These are phyloP conservation scores for Chloropsis hardwickii DNA, from an alignment of 2,113 vertebrate species.

Conservation along the genomic window DNA sequence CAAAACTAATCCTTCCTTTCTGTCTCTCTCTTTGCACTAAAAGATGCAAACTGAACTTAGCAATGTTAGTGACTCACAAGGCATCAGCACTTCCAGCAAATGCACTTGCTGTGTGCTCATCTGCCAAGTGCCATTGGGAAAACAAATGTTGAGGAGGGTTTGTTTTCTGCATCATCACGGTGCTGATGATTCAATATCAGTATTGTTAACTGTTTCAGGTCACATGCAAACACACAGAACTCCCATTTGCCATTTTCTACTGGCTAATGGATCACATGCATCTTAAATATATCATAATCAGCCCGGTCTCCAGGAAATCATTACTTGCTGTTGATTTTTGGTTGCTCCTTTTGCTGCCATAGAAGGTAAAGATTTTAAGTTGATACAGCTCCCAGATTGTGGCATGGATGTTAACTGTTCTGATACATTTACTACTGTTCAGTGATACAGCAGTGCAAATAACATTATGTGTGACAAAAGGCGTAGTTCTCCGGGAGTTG, in stretches of 20 bases:
- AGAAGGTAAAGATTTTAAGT: neutral
- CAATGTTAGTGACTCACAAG: neutral
- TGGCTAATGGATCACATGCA: neutral
- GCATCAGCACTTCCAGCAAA: neutral
- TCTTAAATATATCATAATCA: neutral
- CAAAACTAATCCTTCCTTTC: neutral
- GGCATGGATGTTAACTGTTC: neutral
- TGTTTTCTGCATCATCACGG: neutral
- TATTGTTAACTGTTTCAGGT: neutral
- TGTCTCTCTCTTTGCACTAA: neutral
- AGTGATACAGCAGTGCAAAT: neutral
- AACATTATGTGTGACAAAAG: neutral
- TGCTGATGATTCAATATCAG: neutral
- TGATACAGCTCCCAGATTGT: neutral
- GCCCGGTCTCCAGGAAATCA: neutral
- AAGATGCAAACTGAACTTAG: neutral
- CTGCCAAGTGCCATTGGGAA: neutral
- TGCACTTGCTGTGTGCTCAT: neutral
- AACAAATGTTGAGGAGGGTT: neutral
- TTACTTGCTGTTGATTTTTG: neutral
- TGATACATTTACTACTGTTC: neutral
- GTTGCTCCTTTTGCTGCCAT: neutral
- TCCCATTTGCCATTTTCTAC: neutral
- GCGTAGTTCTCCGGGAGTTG: neutral
- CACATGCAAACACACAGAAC: neutral